Percentiles rank a stretch among this genome's conserved stretches.
Conservation (phyloP, 1,140 invertebrate species). For the Pararge aegeria region DNA sequence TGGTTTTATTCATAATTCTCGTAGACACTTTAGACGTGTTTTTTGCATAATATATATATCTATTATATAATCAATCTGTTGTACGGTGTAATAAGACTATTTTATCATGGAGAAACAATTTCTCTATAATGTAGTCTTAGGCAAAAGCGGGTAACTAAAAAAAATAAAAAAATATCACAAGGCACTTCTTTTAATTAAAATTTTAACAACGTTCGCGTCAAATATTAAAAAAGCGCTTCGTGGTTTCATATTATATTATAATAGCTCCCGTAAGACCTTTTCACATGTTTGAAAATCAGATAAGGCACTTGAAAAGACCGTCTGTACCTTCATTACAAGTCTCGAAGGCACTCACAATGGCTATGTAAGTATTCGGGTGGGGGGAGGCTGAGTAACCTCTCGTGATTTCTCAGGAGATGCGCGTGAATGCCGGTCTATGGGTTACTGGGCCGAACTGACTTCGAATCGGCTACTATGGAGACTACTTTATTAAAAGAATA, state of each 20-base stretch:
- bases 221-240: neutral
- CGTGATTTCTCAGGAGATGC: conserved; percentile 71
- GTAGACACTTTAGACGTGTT: too few species aligned
- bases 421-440: conserved; percentile 59
- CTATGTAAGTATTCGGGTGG: conserved; percentile 49
- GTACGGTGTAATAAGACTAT: too few species aligned
- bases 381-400: conserved; percentile 52
- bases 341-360: conserved; percentile 46
- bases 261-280: neutral
- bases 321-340: conserved; percentile 42
- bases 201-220: too few species aligned
- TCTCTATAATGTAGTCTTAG: too few species aligned
- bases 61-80: too few species aligned
- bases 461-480: conserved; percentile 33
- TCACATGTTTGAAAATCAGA: conserved; percentile 32
- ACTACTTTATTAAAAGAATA: conserved; percentile 30
- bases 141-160: too few species aligned
- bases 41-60: too few species aligned
- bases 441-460: conserved; percentile 39
- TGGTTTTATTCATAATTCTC: too few species aligned
- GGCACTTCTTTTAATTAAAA: too few species aligned
- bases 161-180: too few species aligned
- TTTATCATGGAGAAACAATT: too few species aligned
- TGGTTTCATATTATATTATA: neutral
- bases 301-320: conserved; percentile 33